Base-by-base conservation (phyloP, 2,888 invertebrate species). In the Hermaeophaga mercurialis region DNA sequence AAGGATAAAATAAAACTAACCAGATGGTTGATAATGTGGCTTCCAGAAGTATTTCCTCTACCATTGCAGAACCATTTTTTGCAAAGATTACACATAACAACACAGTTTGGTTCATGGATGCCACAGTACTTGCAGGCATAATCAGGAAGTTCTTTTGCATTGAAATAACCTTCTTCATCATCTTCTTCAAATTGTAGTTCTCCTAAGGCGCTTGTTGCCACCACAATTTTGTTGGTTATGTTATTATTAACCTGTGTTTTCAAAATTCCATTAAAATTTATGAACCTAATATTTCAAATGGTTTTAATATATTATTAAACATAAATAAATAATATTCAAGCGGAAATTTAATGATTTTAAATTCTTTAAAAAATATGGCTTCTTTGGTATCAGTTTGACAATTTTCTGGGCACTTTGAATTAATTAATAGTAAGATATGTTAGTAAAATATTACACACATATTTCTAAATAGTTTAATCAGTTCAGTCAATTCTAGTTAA, bases 31-130 rank as follows among this genome's bases (percentile, higher is more conserved):
- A 99, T 94, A 67, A 99, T 97, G 74, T 99, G 99, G 43, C 98
- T 97, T 18, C 95, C 98, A 0, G 96, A 96, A 1, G 97, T 97
- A 74, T 94, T 96, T 11, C 98, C 98, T 55, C 97, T 86, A 1
- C 97, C 98, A 81, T 99, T 99, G 78, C 99, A 99, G 76, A 99
- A 99, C 99, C 99, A 99, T 76, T 98, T 97, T 76, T 95, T 96
- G 76, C 99, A 99, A 58, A 93, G 86, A 76, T 97, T 97, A 79
- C 99, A 99, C 89, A 94, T 94, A 52, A 98, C 96, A 33, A 99
- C 99, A 70, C 94, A 95, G 63, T 92, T 88, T 0, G 96, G 96
- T 75, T 98, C 97, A 75, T 97, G 96, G 63, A 99, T 96, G 43
- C 98, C 98, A 79, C 99, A 99, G 76, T 99, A 99, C 76, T 96